These are phyloP conservation scores for Sebastiscus tertius DNA, from an alignment of 2,797 vertebrate species.

Conservation along the genomic window DNA sequence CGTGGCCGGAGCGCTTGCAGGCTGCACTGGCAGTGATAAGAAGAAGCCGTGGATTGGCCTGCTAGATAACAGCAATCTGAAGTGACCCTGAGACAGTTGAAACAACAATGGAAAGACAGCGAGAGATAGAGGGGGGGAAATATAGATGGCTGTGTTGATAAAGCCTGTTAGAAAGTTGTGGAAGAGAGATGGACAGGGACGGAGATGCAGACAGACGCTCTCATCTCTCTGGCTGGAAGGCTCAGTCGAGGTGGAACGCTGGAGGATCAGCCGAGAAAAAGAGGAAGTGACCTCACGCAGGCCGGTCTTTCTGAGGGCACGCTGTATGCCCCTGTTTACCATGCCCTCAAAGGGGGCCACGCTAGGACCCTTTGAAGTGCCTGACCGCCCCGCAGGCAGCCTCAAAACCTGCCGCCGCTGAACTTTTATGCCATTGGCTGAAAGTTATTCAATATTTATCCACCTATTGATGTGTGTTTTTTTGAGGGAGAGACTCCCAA, in stretches of 20 bases:
- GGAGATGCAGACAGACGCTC: conserved; percentile 13
- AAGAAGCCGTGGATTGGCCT: conserved; percentile 70
- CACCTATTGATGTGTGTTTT: conserved; percentile 77
- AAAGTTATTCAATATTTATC: conserved; percentile 82
- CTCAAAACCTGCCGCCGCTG: conserved; percentile 74
- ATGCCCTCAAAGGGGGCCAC: conserved; percentile 71
- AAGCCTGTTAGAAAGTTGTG: conserved; percentile 21
- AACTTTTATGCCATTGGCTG: conserved; percentile 80
- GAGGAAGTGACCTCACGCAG: conserved; percentile 74
- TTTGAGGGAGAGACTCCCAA: conserved; percentile 63
- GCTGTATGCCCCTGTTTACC: conserved; percentile 65
- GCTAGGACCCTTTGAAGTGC: conserved; percentile 71
- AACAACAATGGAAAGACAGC: conserved; percentile 44
- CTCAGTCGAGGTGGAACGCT: conserved; percentile 14
- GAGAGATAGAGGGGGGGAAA: conserved; percentile 23
- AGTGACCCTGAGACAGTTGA: conserved; percentile 69
- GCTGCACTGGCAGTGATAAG: conserved; percentile 75
- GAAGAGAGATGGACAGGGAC: conserved; percentile 20
- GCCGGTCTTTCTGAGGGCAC: conserved; percentile 61
- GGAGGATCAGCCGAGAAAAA: conserved; percentile 44
- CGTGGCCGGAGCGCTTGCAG: conserved; percentile 55
- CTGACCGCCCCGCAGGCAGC: conserved; percentile 76
- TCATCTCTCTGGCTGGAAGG: conserved; percentile 26
- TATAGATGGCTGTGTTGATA: conserved; percentile 17
- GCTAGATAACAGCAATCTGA: conserved; percentile 74